phyloP scores from a whole-genome alignment of 2,113 vertebrate genomes.

The Riparia riparia region DNA sequence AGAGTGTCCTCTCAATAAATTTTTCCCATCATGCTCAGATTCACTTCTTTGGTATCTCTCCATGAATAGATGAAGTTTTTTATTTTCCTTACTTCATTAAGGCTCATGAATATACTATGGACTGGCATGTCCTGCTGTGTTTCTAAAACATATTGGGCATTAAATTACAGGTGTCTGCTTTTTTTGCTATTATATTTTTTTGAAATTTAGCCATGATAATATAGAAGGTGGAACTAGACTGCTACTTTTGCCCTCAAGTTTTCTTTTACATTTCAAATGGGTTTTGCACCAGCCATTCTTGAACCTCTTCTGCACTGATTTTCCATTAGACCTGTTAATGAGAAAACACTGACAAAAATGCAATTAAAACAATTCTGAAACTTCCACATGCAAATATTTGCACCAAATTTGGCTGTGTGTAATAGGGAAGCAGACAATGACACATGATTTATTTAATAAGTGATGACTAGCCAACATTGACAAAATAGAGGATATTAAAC shows the following conservation, averaged over 20 bases:
- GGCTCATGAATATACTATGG: neutral
- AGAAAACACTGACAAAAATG: neutral
- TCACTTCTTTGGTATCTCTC: neutral
- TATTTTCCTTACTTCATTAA: neutral
- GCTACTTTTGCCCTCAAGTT: neutral
- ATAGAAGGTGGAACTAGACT: neutral
- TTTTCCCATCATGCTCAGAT: neutral
- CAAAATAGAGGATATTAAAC: conserved; percentile 13
- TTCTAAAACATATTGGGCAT: neutral
- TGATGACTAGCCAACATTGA: neutral
- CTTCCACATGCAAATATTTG: conserved; percentile 36
- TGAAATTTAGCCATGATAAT: neutral
- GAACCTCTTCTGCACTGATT: neutral
- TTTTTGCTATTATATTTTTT: neutral
- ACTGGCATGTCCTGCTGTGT: neutral
- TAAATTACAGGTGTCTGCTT: neutral
- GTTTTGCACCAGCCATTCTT: neutral
- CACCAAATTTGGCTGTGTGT: neutral
- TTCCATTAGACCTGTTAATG: neutral
- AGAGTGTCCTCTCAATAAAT: neutral
- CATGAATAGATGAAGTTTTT: neutral
- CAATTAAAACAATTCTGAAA: neutral
- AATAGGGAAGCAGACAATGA: neutral
- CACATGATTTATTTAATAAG: conserved; percentile 2
- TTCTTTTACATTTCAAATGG: neutral